These are phyloP conservation scores for Tragelaphus buxtoni DNA, from an alignment of 2,113 vertebrate species.

Conservation along the genomic window DNA sequence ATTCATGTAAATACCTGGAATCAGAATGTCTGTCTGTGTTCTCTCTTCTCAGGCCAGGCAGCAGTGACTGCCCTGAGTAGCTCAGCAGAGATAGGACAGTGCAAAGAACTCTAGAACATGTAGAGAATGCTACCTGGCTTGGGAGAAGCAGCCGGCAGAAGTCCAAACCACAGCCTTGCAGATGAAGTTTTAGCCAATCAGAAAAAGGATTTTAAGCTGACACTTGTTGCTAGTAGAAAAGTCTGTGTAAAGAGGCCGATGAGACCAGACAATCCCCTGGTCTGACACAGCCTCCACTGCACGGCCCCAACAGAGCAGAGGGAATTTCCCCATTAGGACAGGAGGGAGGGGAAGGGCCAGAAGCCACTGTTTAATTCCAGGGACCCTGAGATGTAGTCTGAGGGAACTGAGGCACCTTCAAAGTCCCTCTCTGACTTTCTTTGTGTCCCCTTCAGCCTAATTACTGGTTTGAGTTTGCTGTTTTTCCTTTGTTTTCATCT, in stretches of 20 bases:
- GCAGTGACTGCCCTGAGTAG: background rate
- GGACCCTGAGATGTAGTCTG: rapidly evolving
- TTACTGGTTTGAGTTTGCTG: background rate
- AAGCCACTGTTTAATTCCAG: background rate
- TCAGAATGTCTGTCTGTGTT: background rate
- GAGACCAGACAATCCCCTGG: background rate
- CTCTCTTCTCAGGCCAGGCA: background rate
- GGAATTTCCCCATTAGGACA: rapidly evolving
- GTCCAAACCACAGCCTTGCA: no score
- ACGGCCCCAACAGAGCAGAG: background rate
- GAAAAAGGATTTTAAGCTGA: background rate
- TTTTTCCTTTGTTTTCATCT: rapidly evolving
- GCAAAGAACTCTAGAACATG: background rate
- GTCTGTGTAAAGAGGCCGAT: background rate
- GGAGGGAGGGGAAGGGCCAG: rapidly evolving
- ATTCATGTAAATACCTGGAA: rapidly evolving
- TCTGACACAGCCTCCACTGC: rapidly evolving
- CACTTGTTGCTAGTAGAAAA: background rate
- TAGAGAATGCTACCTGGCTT: background rate
- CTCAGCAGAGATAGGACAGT: rapidly evolving
- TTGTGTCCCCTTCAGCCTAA: rapidly evolving
- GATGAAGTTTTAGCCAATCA: background rate
- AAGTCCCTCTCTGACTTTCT: no score
- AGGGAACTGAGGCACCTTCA: background rate
- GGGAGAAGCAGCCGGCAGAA: background rate